Evolutionary conservation across 2,888 invertebrate species (phyloP).

Genomic region (Tolmerus cingulatus): DNA sequence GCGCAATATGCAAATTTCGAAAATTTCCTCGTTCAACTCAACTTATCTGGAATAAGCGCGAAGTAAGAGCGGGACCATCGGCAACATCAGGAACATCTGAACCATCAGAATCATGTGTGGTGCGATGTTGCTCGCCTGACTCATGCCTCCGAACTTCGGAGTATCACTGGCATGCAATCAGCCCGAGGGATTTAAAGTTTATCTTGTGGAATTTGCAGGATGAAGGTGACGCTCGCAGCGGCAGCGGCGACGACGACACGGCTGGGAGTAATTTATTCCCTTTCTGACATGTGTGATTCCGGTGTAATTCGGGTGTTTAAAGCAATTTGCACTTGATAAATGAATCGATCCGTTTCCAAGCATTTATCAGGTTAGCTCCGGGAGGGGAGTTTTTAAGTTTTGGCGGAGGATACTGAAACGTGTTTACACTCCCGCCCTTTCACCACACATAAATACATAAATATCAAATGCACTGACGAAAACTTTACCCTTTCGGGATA

Average conservation of each 20-base stretch:
- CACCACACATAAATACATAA: neutral
- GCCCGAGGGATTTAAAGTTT: conserved; percentile 33
- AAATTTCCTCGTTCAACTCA: conserved; percentile 27
- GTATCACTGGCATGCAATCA: conserved; percentile 25
- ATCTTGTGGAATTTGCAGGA: conserved; percentile 27
- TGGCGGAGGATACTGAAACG: neutral
- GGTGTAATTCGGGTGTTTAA: conserved; percentile 25
- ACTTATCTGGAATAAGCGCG: neutral
- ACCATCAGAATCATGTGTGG: neutral
- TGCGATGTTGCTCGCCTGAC: neutral
- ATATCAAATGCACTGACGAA: neutral
- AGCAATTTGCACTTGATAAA: conserved; percentile 34
- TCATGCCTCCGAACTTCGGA: neutral
- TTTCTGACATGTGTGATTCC: conserved; percentile 32
- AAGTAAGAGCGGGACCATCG: neutral
- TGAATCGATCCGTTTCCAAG: neutral
- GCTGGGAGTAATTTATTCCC: conserved; percentile 11
- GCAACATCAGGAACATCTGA: neutral
- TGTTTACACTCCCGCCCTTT: neutral
- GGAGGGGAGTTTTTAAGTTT: neutral
- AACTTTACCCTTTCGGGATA: neutral
- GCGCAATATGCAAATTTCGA: conserved; percentile 22
- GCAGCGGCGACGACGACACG: neutral
- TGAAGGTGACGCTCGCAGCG: conserved; percentile 10
- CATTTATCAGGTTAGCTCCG: neutral